These are phyloP conservation scores for Trissolcus basalis DNA, from an alignment of 1,140 invertebrate genomes.

Conservation along the genomic window DNA sequence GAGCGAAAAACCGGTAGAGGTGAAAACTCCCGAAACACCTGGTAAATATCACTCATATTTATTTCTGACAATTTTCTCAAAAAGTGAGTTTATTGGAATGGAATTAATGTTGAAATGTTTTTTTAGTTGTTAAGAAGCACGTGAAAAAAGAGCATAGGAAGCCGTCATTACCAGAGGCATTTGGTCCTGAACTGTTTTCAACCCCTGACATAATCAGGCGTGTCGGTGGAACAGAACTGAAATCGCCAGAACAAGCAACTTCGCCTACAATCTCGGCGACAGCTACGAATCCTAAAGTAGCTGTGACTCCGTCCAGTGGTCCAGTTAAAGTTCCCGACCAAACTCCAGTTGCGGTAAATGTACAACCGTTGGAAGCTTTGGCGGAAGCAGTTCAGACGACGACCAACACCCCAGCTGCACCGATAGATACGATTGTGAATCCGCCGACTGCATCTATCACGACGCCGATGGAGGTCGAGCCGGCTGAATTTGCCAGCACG, in stretches of 20 bases:
- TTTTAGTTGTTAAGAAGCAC: constrained; percentile 70
- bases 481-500: background rate
- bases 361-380: background rate
- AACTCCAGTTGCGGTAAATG: background rate
- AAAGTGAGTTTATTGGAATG: too few species aligned
- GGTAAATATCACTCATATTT: too few species aligned
- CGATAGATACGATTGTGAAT: background rate
- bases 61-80: too few species aligned
- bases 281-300: background rate
- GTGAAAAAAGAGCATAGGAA: constrained; percentile 83
- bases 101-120: too few species aligned
- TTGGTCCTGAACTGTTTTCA: constrained; percentile 83
- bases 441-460: background rate
- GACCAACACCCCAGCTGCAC: too few species aligned
- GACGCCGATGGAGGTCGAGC: background rate
- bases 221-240: constrained; percentile 73
- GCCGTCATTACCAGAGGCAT: constrained; percentile 78
- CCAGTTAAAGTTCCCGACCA: background rate
- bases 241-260: constrained; percentile 66
- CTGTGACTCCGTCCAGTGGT: background rate
- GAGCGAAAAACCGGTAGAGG: constrained; percentile 55
- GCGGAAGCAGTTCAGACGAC: background rate
- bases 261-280: constrained; percentile 5
- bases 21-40: constrained; percentile 32
- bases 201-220: constrained; percentile 86